Percentiles rank a stretch among this genome's conserved stretches.
Conservation (phyloP, 2,888 invertebrate species). For the Rhamnusium bicolor region DNA sequence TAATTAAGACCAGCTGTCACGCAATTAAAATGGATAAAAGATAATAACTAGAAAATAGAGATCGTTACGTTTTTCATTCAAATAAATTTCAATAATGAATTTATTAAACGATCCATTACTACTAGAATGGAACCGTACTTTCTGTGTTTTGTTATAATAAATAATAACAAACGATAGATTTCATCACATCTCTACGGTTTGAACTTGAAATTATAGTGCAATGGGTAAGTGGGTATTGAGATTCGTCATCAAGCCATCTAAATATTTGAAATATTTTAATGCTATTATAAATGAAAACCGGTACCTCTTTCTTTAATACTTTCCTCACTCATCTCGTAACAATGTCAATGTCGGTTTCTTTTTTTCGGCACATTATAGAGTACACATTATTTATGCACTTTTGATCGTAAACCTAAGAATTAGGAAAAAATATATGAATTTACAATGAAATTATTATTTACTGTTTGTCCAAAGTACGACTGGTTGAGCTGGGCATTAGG, state of each 20-base stretch:
- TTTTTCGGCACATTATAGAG: background rate
- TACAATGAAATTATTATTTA: too few relatives aligned
- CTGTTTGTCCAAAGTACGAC: too few relatives aligned
- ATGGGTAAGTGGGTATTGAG: slow-evolving; percentile 37
- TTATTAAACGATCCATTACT: background rate
- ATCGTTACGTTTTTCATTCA: too few relatives aligned
- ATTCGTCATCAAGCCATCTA: slow-evolving; percentile 26
- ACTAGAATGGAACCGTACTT: background rate
- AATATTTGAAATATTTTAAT: slow-evolving; percentile 34
- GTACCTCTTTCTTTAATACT: slow-evolving; percentile 9
- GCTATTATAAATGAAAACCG: slow-evolving; percentile 31
- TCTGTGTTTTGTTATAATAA: background rate
- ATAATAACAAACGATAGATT: slow-evolving; percentile 3
- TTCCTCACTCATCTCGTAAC: background rate
- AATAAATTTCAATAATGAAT: background rate
- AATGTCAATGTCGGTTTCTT: slow-evolving; percentile 12
- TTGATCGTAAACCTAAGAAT: too few relatives aligned
- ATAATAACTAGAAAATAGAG: background rate
- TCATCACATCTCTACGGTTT: background rate
- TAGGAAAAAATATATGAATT: too few relatives aligned
- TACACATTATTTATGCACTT: too few relatives aligned
- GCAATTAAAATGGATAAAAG: background rate
- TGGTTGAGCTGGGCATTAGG: too few relatives aligned
- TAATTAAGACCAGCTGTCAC: background rate
- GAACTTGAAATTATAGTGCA: slow-evolving; percentile 24